These are phyloP conservation scores for Amblyteles armatorius DNA, from an alignment of 2,888 invertebrate genomes.

Conservation along the genomic window DNA sequence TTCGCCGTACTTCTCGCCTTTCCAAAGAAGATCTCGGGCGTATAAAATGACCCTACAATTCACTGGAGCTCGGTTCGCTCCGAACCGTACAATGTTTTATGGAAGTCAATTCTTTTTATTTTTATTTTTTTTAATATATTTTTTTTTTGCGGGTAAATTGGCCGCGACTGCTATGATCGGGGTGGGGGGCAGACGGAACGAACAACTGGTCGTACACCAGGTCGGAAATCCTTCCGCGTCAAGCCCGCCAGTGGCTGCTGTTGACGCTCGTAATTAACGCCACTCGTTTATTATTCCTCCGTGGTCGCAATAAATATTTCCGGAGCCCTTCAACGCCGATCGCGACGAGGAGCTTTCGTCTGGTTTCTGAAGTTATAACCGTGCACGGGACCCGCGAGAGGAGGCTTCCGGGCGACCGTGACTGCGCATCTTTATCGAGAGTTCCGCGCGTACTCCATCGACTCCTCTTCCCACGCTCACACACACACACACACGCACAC, in stretches of 20 bases:
- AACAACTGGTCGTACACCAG: no score
- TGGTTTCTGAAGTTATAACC: slow-evolving; percentile 22
- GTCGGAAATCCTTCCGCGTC: no score
- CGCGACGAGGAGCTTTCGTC: slow-evolving; percentile 11
- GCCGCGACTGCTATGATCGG: no score
- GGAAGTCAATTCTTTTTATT: no score
- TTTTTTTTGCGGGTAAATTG: no score
- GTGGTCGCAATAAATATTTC: slow-evolving; percentile 58
- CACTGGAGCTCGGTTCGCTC: not conserved
- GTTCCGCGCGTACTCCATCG: slow-evolving; percentile 40
- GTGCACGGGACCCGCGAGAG: not conserved
- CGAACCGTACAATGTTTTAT: not conserved
- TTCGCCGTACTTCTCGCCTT: not conserved
- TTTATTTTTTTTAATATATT: no score
- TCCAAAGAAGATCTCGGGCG: not conserved
- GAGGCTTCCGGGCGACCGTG: slow-evolving; percentile 53
- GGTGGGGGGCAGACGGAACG: no score
- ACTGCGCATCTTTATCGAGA: slow-evolving; percentile 68
- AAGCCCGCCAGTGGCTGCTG: not conserved
- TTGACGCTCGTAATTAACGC: slow-evolving; percentile 49
- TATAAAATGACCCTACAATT: not conserved
- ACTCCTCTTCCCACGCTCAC: not conserved
- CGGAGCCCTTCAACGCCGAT: slow-evolving; percentile 22
- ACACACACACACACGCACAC: not conserved
- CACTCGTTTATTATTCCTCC: slow-evolving; percentile 64